phyloP scores from a whole-genome alignment of 1,140 invertebrate species.

The Trachymyrmex septentrionalis region DNA sequence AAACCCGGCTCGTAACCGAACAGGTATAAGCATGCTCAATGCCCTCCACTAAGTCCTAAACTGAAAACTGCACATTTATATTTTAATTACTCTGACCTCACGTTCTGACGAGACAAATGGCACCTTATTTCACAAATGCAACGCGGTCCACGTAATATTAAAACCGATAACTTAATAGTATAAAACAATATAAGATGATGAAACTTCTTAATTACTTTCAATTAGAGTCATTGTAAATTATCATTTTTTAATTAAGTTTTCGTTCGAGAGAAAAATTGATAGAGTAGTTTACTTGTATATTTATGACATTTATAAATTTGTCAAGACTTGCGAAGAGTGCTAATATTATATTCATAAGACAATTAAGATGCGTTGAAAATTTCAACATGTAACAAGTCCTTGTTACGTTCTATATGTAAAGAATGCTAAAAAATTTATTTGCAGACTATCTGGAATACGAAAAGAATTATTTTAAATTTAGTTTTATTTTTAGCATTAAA shows the following conservation, averaged over 20 bases:
- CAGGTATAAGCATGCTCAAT: constrained; percentile 20
- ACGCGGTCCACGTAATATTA: constrained; percentile 24
- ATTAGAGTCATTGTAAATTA: neutral
- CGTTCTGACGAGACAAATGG: constrained; percentile 12
- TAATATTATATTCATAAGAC: neutral
- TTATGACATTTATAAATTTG: neutral
- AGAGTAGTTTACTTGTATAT: neutral
- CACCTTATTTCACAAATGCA: constrained; percentile 14
- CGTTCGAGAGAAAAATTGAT: neutral
- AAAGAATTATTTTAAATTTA: constrained; percentile 28
- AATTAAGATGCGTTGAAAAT: neutral
- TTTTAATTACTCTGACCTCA: constrained; percentile 50
- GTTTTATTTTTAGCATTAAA: constrained; percentile 42
- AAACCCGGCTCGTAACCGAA: constrained; percentile 15
- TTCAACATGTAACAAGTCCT: neutral
- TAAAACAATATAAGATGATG: neutral
- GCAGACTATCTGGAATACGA: too few relatives aligned
- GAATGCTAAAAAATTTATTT: neutral
- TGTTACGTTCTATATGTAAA: neutral
- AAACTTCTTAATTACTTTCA: neutral
- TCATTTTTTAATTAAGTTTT: constrained; percentile 32
- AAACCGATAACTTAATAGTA: constrained; percentile 29
- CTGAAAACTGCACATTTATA: constrained; percentile 38
- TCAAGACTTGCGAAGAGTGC: neutral
- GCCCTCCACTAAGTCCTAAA: neutral